Conservation (phyloP, 2,888 invertebrate species). For the Blastobasis lacticolella region DNA sequence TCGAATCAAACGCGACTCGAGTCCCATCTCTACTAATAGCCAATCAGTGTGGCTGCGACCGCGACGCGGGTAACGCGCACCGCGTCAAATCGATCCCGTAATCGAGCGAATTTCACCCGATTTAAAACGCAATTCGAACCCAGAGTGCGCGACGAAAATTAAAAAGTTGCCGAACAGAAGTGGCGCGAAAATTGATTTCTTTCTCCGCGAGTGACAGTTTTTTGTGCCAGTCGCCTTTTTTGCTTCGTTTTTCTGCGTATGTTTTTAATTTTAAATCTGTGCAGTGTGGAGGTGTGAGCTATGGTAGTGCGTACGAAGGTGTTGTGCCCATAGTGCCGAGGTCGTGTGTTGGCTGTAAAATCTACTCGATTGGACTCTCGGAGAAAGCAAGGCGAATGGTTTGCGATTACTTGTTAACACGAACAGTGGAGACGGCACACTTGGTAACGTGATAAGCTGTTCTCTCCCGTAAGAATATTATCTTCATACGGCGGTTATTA, state of each 20-base stretch:
- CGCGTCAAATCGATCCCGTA: slow-evolving; percentile 1
- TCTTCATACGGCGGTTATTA: no score
- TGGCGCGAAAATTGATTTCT: not conserved
- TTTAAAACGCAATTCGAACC: no score
- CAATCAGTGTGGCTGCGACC: slow-evolving; percentile 27
- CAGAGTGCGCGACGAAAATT: slow-evolving; percentile 1
- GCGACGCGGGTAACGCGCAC: slow-evolving; percentile 22
- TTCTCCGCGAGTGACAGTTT: not conserved
- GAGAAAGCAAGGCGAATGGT: no score
- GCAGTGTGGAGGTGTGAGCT: slow-evolving; percentile 6
- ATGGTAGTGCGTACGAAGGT: slow-evolving; percentile 3
- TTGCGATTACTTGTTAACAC: no score
- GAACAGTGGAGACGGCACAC: no score
- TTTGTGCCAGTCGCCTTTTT: not conserved
- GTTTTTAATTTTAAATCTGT: not conserved
- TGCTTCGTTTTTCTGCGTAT: no score
- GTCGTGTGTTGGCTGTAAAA: not conserved
- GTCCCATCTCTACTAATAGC: not conserved
- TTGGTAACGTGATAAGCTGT: no score
- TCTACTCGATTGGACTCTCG: no score
- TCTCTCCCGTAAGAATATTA: no score
- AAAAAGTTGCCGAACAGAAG: not conserved
- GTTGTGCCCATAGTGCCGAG: not conserved
- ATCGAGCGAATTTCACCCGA: slow-evolving; percentile 1
- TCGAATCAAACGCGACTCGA: not conserved